phyloP scores from a whole-genome alignment of 1,140 invertebrate species.

The Dinoponera quadriceps region DNA sequence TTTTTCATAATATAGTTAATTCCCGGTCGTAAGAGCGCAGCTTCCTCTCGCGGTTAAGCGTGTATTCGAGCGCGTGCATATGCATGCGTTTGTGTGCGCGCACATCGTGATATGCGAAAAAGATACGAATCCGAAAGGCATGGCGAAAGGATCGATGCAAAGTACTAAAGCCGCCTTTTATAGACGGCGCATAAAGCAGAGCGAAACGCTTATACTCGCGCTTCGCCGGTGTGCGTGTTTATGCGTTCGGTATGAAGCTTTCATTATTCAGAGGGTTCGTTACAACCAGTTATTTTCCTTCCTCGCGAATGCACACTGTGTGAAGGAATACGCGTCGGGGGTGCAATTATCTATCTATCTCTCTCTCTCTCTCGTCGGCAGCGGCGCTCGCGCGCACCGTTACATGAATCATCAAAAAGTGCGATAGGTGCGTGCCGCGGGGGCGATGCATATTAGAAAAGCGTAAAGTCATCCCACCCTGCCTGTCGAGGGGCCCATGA shows the following conservation, averaged over 20 bases:
- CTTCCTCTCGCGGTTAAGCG: constrained; percentile 30
- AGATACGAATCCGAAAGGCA: constrained; percentile 64
- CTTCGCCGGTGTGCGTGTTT: constrained; percentile 63
- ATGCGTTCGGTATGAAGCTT: constrained; percentile 69
- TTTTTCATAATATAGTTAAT: constrained; percentile 31
- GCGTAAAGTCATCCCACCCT: constrained; percentile 40
- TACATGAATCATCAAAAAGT: constrained; percentile 54
- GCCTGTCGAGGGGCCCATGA: constrained; percentile 26
- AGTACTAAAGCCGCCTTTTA: constrained; percentile 70
- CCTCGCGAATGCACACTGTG: constrained; percentile 16
- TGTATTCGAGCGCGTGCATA: background rate
- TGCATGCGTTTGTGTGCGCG: background rate
- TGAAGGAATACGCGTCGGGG: constrained; percentile 20
- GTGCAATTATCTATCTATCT: constrained; percentile 51
- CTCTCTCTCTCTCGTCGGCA: constrained; percentile 3
- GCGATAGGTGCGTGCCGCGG: constrained; percentile 43
- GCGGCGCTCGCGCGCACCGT: background rate
- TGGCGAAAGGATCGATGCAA: constrained; percentile 61
- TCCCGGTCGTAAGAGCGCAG: constrained; percentile 14
- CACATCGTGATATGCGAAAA: constrained; percentile 58
- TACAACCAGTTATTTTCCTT: constrained; percentile 66
- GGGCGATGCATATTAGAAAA: constrained; percentile 46
- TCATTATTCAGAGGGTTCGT: constrained; percentile 68
- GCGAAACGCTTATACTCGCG: constrained; percentile 65
- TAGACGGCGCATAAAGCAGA: constrained; percentile 65